A percentile compares a stretch with the other conserved stretches of the same genome.
Conservation (phyloP, 2,797 vertebrate species). For the Ctenopoma kingsleyae region DNA sequence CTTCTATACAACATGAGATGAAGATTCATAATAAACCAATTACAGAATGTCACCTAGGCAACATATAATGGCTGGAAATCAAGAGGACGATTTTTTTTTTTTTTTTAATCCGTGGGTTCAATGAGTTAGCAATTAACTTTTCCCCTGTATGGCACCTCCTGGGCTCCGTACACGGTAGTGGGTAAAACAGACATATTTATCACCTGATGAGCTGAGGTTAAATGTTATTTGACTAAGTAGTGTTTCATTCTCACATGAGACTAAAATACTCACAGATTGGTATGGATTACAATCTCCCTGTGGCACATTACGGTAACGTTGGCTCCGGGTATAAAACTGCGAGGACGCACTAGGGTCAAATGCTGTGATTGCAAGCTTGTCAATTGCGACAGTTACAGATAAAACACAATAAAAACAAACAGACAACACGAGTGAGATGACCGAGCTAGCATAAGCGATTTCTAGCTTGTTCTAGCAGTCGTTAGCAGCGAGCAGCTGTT, state of each 20-base stretch:
- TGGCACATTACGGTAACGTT: slow-evolving; percentile 35
- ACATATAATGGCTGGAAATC: too few relatives aligned
- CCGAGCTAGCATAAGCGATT: slow-evolving; percentile 20
- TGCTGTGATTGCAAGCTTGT: not conserved
- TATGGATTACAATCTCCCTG: slow-evolving; percentile 58
- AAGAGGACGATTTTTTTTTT: too few relatives aligned
- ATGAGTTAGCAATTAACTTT: too few relatives aligned
- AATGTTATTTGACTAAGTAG: slow-evolving; percentile 1
- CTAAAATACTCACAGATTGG: not conserved
- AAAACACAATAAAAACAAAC: not conserved
- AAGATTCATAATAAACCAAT: too few relatives aligned
- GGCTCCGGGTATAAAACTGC: not conserved
- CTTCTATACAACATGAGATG: too few relatives aligned
- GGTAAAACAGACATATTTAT: slow-evolving; percentile 13
- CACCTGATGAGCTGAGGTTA: slow-evolving; percentile 3
- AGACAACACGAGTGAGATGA: not conserved
- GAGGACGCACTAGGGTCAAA: not conserved
- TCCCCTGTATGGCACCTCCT: too few relatives aligned
- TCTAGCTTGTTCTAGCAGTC: slow-evolving; percentile 1
- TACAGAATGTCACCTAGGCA: too few relatives aligned
- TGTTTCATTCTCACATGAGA: slow-evolving; percentile 6
- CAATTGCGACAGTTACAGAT: not conserved
- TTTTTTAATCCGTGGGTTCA: too few relatives aligned
- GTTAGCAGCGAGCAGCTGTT: slow-evolving; percentile 57
- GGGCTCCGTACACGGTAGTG: not conserved